Percentiles rank a stretch among this genome's conserved stretches.
Conservation (phyloP, 2,797 vertebrate genomes). For the Lacerta bilineata region DNA sequence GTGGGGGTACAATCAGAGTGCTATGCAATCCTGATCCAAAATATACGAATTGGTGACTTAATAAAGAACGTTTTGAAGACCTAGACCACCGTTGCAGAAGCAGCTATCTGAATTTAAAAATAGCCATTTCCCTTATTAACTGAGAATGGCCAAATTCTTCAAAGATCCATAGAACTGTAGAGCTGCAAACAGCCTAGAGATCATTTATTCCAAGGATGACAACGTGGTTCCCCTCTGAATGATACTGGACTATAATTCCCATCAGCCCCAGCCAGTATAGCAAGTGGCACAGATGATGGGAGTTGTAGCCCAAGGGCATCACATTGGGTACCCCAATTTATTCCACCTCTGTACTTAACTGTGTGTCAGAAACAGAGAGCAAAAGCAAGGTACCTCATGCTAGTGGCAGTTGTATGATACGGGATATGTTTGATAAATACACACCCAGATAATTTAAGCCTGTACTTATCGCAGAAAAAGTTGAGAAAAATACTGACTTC, state of each 20-base stretch:
- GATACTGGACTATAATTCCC: no score
- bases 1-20: neutral
- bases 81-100: neutral
- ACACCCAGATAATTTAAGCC: neutral
- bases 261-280: no score
- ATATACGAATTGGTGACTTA: no score
- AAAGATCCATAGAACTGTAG: neutral
- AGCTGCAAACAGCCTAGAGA: neutral
- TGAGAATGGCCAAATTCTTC: neutral
- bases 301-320: no score
- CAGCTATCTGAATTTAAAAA: neutral
- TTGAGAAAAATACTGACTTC: neutral
- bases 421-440: neutral
- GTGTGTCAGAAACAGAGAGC: neutral
- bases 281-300: no score
- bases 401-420: neutral
- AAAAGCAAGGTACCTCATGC: neutral
- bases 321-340: neutral
- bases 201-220: neutral
- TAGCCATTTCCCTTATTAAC: neutral
- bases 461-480: neutral
- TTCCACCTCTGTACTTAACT: neutral
- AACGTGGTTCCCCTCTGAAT: no score
- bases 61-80: neutral
- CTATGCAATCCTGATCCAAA: neutral